Evolutionary conservation across 1,140 invertebrate species (phyloP), one percentile per base, ranked within the genome.

Genomic region (Brachionus manjavacas): DNA sequence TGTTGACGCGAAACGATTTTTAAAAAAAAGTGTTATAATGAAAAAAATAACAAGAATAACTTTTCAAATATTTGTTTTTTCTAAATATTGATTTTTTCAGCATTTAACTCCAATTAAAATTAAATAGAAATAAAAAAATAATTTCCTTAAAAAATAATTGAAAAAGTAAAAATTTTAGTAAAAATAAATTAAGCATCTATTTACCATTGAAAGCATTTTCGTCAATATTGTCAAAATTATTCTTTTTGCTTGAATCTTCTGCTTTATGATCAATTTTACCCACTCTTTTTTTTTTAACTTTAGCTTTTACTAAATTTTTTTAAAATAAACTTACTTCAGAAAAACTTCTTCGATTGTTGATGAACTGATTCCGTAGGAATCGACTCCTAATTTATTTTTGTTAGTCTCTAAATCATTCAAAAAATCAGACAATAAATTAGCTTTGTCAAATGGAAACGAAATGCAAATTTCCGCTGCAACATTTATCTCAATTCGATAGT

Each of bases 341-440:
- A 84, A 84, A 74, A 84, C 83, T 55, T 84, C 83, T 43, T 84
- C 83, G 16, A 84, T 74, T 12, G 83, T 84, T 11, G 83, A 55
- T 20, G 68, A 74, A 8, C 43, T 52, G 20, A 84, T 52, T 6
- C 46, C 25, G 23, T 84, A 84, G 16, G 66, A 68, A 23, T 76
- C 68, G 14, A 84, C 8, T 0, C 83, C 83, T 8, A 84, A 20
- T 16, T 74, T 25, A n/a, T 23, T 20, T 64, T 60, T 64, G 9
- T 84, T n/a, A 16, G 7, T 20, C 25, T 84, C 83, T 3, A 84
- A 28, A 16, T 72, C 31, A 84, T 84, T 84, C 6, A 84, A 52
- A 74, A 84, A 72, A n/a, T 46, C 41, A 46, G 60, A 41, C 20
- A 84, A 35, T 1, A 46, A 16, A 46, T 72, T 84, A 16, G 28